Evolutionary conservation across 2,113 vertebrate genomes (phyloP), one percentile per base, ranked within the genome.

Genomic region (Mesocricetus auratus): DNA sequence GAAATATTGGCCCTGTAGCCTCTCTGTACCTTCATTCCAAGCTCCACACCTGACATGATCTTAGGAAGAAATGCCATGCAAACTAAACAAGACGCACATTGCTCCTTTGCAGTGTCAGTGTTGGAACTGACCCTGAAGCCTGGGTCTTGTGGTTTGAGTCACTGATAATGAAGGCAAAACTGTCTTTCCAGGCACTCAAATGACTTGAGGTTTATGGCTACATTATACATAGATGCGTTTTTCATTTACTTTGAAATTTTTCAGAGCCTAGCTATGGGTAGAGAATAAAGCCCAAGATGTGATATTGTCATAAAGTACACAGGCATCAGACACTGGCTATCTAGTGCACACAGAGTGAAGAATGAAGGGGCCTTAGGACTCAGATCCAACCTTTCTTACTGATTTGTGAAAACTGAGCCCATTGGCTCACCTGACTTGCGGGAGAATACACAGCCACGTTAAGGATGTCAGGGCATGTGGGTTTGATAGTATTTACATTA

Each of bases 211-310:
- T 81, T 94, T 97, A 68, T 71, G 56, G n/a, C 56, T 64, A 69
- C 60, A 69, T 17, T 13, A 64, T 7, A 39, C 50, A 39, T 19
- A 53, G 19, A 36, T 39, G 24, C 0, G 4, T 9, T 64, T 89
- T 90, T 94, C 75, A 85, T 69, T 95, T 75, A 81, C 74, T 78
- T 90, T 60, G 81, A 92, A 90, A 9, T 85, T 81, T 74, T 26
- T 82, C 81, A 68, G 36, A 78, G 75, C 90, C 77, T 62, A 95
- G 81, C 36, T 36, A 50, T 56, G 71, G 13, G 33, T 31, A 89
- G 64, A 92, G 97, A 86, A 96, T 53, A 88, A 92, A 96, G 31
- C 17, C 66, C 53, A 58, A 16, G 45, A 85, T 39, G 42, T 0
- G 42, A 47, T 86, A 85, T 82, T 79, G 83, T 26, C 13, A 31